Conservation (phyloP, 2,888 invertebrate genomes). For the Drepanosiphum platanoidis region DNA sequence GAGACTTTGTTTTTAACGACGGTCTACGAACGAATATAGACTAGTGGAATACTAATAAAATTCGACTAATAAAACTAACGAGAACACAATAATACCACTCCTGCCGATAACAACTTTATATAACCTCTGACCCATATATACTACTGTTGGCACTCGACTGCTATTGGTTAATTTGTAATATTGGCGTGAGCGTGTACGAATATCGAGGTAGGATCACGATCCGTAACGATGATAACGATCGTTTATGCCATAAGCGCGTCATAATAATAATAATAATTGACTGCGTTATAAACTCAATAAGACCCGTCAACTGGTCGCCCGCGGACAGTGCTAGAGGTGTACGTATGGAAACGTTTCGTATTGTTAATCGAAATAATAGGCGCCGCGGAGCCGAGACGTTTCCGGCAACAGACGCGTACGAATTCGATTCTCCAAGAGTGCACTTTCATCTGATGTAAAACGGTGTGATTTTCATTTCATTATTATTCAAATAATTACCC, state of each 20-base stretch:
- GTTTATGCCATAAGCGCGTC: neutral
- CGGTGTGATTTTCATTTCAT: neutral
- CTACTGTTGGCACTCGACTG: neutral
- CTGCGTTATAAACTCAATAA: neutral
- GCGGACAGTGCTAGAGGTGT: neutral
- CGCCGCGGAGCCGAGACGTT: neutral
- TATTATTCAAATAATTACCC: neutral
- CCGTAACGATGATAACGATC: constrained; percentile 1
- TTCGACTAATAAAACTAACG: too few relatives aligned
- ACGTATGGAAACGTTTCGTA: neutral
- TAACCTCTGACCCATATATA: constrained; percentile 14
- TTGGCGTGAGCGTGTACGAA: neutral
- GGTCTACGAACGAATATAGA: too few relatives aligned
- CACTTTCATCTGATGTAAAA: neutral
- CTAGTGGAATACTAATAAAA: too few relatives aligned
- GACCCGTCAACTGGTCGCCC: neutral
- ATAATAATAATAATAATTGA: constrained; percentile 31
- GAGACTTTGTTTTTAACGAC: too few relatives aligned
- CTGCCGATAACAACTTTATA: neutral
- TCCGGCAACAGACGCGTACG: neutral
- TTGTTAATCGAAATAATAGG: constrained; percentile 7
- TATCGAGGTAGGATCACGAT: constrained; percentile 8
- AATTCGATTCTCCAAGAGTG: neutral
- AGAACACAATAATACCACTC: neutral
- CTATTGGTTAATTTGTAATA: neutral